Evolutionary conservation across 2,113 vertebrate species (phyloP).

Genomic region (Cyanoramphus novaezelandiae): DNA sequence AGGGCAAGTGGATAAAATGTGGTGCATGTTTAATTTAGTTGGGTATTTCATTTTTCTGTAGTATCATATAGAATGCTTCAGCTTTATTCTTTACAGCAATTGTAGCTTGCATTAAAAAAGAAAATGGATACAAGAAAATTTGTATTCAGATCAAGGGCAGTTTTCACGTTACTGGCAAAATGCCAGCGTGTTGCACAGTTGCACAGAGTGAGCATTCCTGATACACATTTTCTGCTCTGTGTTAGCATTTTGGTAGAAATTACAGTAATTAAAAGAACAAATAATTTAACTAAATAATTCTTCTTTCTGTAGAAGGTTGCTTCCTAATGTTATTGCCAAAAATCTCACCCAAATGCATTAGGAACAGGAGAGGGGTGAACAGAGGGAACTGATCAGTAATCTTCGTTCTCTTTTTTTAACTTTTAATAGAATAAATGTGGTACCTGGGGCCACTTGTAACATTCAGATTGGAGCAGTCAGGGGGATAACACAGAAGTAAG

Average conservation of each 20-base stretch:
- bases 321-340: neutral
- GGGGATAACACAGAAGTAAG: neutral
- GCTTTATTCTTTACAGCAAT: neutral
- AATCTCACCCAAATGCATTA: neutral
- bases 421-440: neutral
- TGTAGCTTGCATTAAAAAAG: neutral
- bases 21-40: neutral
- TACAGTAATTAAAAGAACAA: slow-evolving; percentile 20
- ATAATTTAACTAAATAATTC: neutral
- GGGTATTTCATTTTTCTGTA: neutral
- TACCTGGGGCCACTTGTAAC: neutral
- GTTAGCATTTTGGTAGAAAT: neutral
- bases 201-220: neutral
- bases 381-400: neutral
- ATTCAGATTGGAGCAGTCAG: neutral
- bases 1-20: neutral
- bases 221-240: neutral
- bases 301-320: neutral
- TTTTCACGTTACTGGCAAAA: neutral
- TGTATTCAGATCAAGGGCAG: neutral
- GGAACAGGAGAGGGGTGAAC: neutral
- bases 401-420: neutral
- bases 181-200: neutral
- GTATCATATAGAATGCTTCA: neutral
- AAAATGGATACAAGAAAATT: neutral